Conservation (phyloP, 2,113 vertebrate genomes). For the Dicaeum eximium region DNA sequence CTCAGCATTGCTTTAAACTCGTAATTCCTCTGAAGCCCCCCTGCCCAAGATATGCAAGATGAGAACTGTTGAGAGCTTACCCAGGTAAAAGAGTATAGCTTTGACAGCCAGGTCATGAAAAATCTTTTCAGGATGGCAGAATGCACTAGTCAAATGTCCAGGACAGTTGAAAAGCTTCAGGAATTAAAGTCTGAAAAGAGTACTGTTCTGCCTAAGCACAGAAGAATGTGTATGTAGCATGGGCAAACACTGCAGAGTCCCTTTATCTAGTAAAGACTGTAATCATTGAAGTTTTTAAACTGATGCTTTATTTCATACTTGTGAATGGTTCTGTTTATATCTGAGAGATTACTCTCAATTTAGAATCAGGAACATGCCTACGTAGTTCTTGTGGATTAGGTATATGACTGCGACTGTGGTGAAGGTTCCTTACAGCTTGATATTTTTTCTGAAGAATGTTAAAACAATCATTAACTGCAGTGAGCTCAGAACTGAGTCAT, state of each 20-base stretch:
- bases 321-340: neutral
- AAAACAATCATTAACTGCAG: neutral
- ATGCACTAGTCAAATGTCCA: neutral
- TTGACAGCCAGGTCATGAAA: neutral
- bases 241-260: neutral
- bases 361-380: neutral
- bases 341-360: neutral
- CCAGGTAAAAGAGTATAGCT: neutral
- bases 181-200: neutral
- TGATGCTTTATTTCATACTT: neutral
- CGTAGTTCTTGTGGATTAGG: neutral
- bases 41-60: accelerated
- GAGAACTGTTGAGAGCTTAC: neutral
- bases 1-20: neutral
- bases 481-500: neutral
- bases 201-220: neutral
- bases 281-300: neutral
- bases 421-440: neutral
- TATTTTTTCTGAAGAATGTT: neutral
- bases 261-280: neutral
- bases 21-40: neutral
- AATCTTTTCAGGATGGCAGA: neutral
- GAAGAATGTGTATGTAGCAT: neutral
- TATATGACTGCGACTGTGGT: neutral
- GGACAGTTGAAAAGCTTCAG: neutral